phyloP scores from a whole-genome alignment of 2,113 vertebrate genomes.

The Cromileptes altivelis region DNA sequence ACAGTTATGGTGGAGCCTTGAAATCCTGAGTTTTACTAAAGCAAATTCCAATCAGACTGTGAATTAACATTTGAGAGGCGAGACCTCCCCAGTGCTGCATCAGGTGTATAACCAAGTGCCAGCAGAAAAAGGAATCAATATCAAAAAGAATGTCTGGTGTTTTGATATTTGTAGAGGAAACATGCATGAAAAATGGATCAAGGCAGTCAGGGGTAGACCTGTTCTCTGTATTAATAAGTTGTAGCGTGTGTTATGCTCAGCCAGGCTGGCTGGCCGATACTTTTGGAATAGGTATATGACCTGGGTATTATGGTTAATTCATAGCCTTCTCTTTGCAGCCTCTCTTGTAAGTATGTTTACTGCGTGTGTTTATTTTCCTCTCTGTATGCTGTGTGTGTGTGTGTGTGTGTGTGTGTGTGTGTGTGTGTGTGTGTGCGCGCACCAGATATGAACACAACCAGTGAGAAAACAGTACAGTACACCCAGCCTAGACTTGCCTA shows the following conservation, averaged over 20 bases:
- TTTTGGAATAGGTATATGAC: conserved; percentile 26
- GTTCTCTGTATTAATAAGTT: conserved; percentile 26
- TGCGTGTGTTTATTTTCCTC: background rate
- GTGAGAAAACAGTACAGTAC: conserved; percentile 14
- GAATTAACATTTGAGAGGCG: conserved; percentile 53
- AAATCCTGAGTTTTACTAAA: conserved; percentile 25
- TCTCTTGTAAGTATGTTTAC: conserved; percentile 5
- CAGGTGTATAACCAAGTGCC: conserved; percentile 29
- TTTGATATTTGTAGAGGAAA: conserved; percentile 61
- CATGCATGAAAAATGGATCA: conserved; percentile 65
- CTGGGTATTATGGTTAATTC: conserved; percentile 60
- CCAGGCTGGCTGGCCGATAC: conserved; percentile 31
- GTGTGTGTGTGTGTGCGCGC: no score
- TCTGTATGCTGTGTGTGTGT: background rate
- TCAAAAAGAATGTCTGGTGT: conserved; percentile 62
- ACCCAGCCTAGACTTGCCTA: background rate
- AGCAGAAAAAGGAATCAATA: conserved; percentile 45
- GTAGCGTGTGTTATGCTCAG: conserved; percentile 18
- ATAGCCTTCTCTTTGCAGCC: conserved; percentile 15
- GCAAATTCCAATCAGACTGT: conserved; percentile 44
- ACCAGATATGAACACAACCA: conserved; percentile 20
- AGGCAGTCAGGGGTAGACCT: conserved; percentile 24
- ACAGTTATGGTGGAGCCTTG: conserved; percentile 11
- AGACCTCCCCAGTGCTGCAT: background rate
- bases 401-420: no score